Conservation (phyloP, 2,888 invertebrate species). For the Drosophila longiperda region DNA sequence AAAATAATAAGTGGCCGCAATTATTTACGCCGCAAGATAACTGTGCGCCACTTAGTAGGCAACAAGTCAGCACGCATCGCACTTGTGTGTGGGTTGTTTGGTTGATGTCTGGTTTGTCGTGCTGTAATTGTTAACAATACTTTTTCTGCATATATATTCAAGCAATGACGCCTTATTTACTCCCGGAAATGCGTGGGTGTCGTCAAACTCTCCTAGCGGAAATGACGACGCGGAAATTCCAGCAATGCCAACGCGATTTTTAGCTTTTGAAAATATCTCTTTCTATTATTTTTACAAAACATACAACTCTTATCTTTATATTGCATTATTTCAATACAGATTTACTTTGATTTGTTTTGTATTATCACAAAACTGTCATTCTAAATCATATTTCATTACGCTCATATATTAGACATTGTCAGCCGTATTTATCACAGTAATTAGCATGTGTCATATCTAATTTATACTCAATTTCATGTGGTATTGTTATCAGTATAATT, state of each 20-base stretch:
- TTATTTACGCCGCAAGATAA: conserved; percentile 62
- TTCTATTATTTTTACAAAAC: conserved; percentile 1
- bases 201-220: not conserved
- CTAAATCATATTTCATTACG: conserved; percentile 23
- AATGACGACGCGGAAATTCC: conserved; percentile 42
- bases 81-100: not conserved
- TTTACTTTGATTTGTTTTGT: not conserved
- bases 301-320: not conserved
- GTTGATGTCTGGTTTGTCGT: not conserved
- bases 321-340: not conserved
- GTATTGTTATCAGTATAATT: not conserved
- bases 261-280: not conserved
- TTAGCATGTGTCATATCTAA: conserved; percentile 17
- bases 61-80: conserved; percentile 39
- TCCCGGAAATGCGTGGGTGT: conserved; percentile 55
- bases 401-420: conserved; percentile 12
- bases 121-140: conserved; percentile 53
- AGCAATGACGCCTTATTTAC: conserved; percentile 44
- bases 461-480: not conserved
- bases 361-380: conserved; percentile 11
- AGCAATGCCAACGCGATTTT: not conserved
- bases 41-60: conserved; percentile 52
- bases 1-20: conserved; percentile 53
- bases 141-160: conserved; percentile 10
- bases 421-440: conserved; percentile 29